These are phyloP conservation scores for pig (Sus scrofa) DNA, from an alignment of 2,113 vertebrate species.

Conservation along the genomic window T2T-Sscrofa CM000824.6:107383001-107383500, in stretches of 20 bases:
- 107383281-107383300: neutral
- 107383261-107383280: slow-evolving; percentile 23
- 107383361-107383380: neutral
- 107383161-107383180: slow-evolving; percentile 16
- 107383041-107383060: neutral
- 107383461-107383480: neutral
- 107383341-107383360: slow-evolving; percentile 1
- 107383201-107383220: slow-evolving; percentile 25
- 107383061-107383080: neutral
- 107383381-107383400: neutral
- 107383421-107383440: slow-evolving; percentile 3
- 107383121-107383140: neutral
- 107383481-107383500: neutral
- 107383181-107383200: neutral
- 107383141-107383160: slow-evolving; percentile 39
- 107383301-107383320: neutral
- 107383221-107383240: neutral
- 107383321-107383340: neutral
- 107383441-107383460: neutral
- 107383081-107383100: neutral
- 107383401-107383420: neutral
- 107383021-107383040: neutral
- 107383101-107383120: neutral
- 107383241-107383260: neutral
- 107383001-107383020: neutral